phyloP scores from a whole-genome alignment of 2,797 vertebrate species.

The Malurus splendens region DNA sequence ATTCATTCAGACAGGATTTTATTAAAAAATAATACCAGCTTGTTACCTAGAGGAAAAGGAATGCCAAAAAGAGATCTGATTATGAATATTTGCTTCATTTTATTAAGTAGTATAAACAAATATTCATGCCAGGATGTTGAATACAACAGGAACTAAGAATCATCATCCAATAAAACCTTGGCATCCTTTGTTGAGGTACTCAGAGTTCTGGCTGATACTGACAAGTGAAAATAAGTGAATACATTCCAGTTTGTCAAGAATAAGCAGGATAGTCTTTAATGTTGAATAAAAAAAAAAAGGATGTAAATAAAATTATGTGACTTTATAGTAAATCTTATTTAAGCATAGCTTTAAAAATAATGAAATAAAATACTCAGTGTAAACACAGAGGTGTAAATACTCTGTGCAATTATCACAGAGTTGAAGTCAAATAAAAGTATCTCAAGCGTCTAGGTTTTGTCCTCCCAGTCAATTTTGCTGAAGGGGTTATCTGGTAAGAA shows the following conservation, averaged over 20 bases:
- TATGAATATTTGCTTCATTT: not conserved
- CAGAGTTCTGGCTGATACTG: not conserved
- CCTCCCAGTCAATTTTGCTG: not conserved
- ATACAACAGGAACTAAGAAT: not conserved
- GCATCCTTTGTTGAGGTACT: not conserved
- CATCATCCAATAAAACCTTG: not conserved
- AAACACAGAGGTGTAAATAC: not conserved
- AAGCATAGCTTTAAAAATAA: not conserved
- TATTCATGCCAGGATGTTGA: not conserved
- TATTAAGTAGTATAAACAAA: not conserved
- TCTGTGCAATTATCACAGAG: not conserved
- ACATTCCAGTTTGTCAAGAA: not conserved
- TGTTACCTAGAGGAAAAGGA: not conserved
- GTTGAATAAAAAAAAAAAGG: not conserved
- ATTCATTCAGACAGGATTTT: not conserved
- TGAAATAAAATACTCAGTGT: not conserved
- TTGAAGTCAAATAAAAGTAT: not conserved
- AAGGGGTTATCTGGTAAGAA: not conserved
- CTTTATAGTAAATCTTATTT: not conserved
- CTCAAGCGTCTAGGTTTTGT: not conserved
- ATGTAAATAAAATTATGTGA: not conserved
- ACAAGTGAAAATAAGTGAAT: not conserved
- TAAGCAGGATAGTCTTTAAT: not conserved
- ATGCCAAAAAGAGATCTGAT: not conserved
- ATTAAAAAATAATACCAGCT: not conserved